Percentiles rank a stretch among this genome's conserved stretches.
Evolutionary conservation across 2,888 invertebrate species (phyloP).

Genomic region (Anagyrus pseudococci): DNA sequence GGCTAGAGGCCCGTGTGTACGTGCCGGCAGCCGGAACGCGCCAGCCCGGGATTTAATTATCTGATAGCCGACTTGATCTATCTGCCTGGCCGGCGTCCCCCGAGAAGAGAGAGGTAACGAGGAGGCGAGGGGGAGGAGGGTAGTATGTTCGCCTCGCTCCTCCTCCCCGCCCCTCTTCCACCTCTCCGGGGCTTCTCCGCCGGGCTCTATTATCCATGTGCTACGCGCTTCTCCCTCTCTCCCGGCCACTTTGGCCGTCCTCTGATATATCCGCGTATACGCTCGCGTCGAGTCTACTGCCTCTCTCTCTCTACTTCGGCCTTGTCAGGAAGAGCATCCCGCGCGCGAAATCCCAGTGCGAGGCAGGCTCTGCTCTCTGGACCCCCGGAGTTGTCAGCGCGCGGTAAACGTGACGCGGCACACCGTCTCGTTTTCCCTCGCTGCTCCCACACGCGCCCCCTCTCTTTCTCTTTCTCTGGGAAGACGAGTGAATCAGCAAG

Average conservation of each 20-base stretch:
- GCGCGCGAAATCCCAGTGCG: neutral
- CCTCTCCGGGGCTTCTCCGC: neutral
- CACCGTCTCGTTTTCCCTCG: too few species aligned
- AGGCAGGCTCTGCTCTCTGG: neutral
- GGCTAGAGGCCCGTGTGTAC: neutral
- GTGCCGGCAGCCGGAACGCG: conserved; percentile 24
- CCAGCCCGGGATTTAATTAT: conserved; percentile 52
- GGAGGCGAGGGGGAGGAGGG: conserved; percentile 22
- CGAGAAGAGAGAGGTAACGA: conserved; percentile 21
- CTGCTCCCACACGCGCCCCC: neutral
- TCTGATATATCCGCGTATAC: neutral
- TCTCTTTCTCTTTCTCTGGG: neutral
- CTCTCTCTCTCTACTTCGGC: neutral
- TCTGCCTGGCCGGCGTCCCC: conserved; percentile 38
- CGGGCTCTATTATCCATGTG: conserved; percentile 18
- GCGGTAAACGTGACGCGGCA: neutral
- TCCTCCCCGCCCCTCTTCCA: neutral
- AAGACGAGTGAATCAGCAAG: conserved; percentile 6
- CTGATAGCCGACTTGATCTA: conserved; percentile 51
- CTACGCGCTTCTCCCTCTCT: conserved; percentile 10
- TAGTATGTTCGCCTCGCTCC: neutral
- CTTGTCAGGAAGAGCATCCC: neutral
- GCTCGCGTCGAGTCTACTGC: neutral
- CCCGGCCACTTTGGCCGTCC: conserved; percentile 5
- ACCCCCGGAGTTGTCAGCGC: neutral